These are phyloP conservation scores for Tachysurus vachellii DNA, from an alignment of 2,113 vertebrate species.

Conservation along the genomic window DNA sequence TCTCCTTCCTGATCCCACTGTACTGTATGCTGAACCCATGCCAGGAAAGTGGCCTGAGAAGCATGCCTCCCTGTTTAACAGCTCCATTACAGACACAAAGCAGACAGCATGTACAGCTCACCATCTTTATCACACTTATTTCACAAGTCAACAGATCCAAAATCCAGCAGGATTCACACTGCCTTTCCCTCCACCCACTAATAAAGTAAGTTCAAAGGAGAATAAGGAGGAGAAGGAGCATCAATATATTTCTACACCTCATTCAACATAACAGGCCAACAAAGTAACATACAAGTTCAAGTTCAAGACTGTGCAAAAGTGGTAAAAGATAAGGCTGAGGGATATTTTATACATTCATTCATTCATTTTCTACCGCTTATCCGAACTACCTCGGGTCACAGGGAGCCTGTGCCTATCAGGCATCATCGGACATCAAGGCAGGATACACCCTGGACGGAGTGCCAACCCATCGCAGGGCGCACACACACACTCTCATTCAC, in stretches of 20 bases:
- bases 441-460: too few relatives aligned
- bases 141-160: constrained; percentile 38
- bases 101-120: neutral
- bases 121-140: constrained; percentile 36
- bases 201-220: constrained; percentile 21
- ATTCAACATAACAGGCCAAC: neutral
- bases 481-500: too few relatives aligned
- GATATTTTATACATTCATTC: too few relatives aligned
- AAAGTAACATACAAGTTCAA: neutral
- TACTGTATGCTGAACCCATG: constrained; percentile 17
- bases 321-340: neutral
- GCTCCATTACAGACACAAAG: constrained; percentile 12
- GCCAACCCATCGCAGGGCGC: too few relatives aligned
- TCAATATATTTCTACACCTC: too few relatives aligned
- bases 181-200: constrained; percentile 22
- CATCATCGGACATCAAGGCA: too few relatives aligned
- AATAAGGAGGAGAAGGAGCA: neutral
- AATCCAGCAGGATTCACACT: constrained; percentile 28
- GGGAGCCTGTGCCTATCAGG: too few relatives aligned
- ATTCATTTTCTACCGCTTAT: too few relatives aligned
- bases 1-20: neutral
- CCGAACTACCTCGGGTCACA: too few relatives aligned
- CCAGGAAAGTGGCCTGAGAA: constrained; percentile 25
- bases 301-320: neutral
- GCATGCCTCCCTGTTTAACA: constrained; percentile 7